Evolutionary conservation across 2,888 invertebrate genomes (phyloP).

Genomic region (Mesorhabditis spiculigera): DNA sequence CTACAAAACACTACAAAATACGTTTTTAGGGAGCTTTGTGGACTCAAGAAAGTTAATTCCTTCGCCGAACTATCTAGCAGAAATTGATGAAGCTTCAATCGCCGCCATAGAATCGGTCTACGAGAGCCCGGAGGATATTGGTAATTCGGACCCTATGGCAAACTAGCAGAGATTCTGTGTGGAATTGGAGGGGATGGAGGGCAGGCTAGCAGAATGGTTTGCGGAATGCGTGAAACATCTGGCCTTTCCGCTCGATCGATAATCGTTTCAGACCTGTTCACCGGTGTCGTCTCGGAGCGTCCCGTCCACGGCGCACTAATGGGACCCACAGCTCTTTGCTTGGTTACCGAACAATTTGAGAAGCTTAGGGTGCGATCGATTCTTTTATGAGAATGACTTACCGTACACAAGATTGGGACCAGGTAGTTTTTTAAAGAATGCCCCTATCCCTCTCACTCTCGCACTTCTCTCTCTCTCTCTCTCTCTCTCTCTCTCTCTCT

Average conservation of each 20-base stretch:
- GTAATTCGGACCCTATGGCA: neutral
- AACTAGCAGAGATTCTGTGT: too few species aligned
- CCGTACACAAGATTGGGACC: slow-evolving; percentile 37
- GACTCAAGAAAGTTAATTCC: slow-evolving; percentile 32
- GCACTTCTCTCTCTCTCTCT: neutral
- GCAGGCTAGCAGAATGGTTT: too few species aligned
- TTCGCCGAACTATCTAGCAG: slow-evolving; percentile 42
- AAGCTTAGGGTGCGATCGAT: slow-evolving; percentile 75
- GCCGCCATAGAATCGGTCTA: slow-evolving; percentile 45
- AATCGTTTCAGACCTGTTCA: slow-evolving; percentile 23
- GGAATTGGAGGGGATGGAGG: too few species aligned
- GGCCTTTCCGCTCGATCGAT: too few species aligned
- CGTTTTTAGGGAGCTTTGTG: slow-evolving; percentile 43
- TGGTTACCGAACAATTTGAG: slow-evolving; percentile 79
- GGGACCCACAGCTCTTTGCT: slow-evolving; percentile 88
- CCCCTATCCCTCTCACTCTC: neutral
- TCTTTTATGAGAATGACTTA: slow-evolving; percentile 64
- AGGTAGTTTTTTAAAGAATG: slow-evolving; percentile 17
- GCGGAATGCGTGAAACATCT: too few species aligned
- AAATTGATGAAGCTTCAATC: slow-evolving; percentile 43
- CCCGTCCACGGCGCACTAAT: slow-evolving; percentile 65
- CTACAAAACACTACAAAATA: neutral
- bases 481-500: neutral
- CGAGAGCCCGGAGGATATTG: slow-evolving; percentile 34
- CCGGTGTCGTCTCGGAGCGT: slow-evolving; percentile 30